Evolutionary conservation across 2,797 vertebrate genomes (phyloP).

Genomic region (Mormyrops attenuatus): DNA sequence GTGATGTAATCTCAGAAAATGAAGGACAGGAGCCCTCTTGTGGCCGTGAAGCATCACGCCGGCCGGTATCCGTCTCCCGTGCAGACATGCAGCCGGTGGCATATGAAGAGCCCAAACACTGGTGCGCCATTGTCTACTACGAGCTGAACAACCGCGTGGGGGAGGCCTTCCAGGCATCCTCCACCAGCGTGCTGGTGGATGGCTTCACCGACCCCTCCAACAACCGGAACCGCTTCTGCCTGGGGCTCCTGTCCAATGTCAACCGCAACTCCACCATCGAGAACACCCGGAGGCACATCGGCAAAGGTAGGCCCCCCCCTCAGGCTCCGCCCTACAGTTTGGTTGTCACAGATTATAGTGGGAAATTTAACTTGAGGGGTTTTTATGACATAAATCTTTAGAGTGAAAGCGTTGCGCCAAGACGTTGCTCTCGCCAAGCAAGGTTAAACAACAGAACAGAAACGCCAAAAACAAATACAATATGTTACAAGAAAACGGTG

Average conservation of each 20-base stretch:
- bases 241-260: slow-evolving; percentile 94
- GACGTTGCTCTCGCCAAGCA: not conserved
- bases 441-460: not conserved
- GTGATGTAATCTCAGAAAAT: not conserved
- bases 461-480: not conserved
- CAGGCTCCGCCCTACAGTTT: not conserved
- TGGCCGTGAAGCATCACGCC: not conserved
- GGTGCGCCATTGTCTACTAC: slow-evolving; percentile 99
- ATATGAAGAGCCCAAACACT: slow-evolving; percentile 94
- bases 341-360: not conserved
- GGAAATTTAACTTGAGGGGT: not conserved
- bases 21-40: not conserved
- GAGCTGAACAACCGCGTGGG: slow-evolving; percentile 97
- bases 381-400: not conserved
- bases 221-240: slow-evolving; percentile 97
- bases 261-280: slow-evolving; percentile 99
- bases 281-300: slow-evolving; percentile 93
- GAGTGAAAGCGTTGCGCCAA: not conserved
- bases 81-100: slow-evolving; percentile 93
- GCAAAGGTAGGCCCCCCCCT: slow-evolving; percentile 71
- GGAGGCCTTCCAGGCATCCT: slow-evolving; percentile 93
- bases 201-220: slow-evolving; percentile 99
- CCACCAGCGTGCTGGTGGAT: slow-evolving; percentile 92
- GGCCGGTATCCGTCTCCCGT: not conserved
- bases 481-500: too few species aligned